Base-by-base conservation (phyloP, 2,113 vertebrate genomes). In the Heteronetta atricapilla region DNA sequence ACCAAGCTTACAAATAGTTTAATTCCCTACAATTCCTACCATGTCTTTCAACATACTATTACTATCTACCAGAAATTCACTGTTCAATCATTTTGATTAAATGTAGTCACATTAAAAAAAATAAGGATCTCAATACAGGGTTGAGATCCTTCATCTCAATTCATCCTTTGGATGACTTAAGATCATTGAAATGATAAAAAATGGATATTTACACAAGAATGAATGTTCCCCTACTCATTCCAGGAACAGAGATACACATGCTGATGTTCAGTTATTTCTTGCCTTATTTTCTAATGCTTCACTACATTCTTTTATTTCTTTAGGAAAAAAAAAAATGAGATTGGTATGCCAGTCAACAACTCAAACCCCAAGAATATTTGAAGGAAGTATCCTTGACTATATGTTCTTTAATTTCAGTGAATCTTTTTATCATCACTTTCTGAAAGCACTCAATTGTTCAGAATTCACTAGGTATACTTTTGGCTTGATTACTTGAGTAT, bases 401-500 rank as follows among this genome's bases (percentile, higher is more conserved):
- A 40, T 78, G 21, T 72, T 84, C 86, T 64, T 58, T 62, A 76
- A 38, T 56, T 68, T 60, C 22, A 62, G 7, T 72, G 91, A 80
- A 44, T 53, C 26, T 62, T 83, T 90, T 82, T 46, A 29, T 58
- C 17, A 36, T 62, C 44, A 55, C 8, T 86, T 78, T 82, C 74
- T 66, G n/a, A 81, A 92, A 96, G 63, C 33, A 66, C 69, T 62
- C 46, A 67, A 5, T 62, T 88, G 25, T 69, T 78, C 50, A 26
- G n/a, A 73, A 77, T 88, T 95, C 88, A 86, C 75, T 68, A 17
- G 55, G 28, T 77, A 90, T 69, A 62, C 15, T 79, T 95, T 73
- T 72, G 31, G 6, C 50, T 90, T 95, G 93, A 94, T 92, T 95
- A 48, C 80, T 75, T 79, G 82, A 93, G 76, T 83, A 90, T 93